Base-by-base conservation (phyloP, 1,140 invertebrate species). In the Heliconius himera region DNA sequence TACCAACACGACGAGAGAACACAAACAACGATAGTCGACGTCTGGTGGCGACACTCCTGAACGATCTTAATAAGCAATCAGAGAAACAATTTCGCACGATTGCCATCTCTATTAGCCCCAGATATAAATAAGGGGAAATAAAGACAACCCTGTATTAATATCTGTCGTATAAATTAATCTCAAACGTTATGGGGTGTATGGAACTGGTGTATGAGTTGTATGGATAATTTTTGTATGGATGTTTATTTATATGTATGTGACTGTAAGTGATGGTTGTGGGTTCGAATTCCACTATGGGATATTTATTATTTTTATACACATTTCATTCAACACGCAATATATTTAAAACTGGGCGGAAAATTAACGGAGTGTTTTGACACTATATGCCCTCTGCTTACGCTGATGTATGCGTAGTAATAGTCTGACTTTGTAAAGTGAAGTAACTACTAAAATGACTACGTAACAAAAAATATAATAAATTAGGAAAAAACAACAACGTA, bases 21-120 rank as follows among this genome's bases (percentile, higher is more conserved):
- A 66, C 60, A 66, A 66, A 66, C 60, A 66, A 66, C 22, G 60
- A 16, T 18, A 20, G 8, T 29, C 78, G 66, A 70, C 70, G 73
- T 56, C 71, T 76, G 72, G 76, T 8, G 38, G 60, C 76, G 76
- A 82, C 77, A 80, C 66, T 73, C 73, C 71, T 73, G 74, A 82
- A 79, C 74, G 77, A 41, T 77, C 83, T 84, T 88, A 91, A 90
- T 88, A 87, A 90, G 87, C 85, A 87, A 90, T 90, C 84, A 85
- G 82, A 76, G 86, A 87, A 89, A 90, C 88, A 89, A 90, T 90
- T 87, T 83, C 82, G 82, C 38, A 75, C 78, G 77, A 85, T 81
- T 82, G 75, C 83, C 56, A 84, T 89, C 83, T 86, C 83, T 85
- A 89, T 90, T 88, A 88, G 82, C 83, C 79, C 72, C 29, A 84